A percentile compares a stretch with the other conserved stretches of the same genome.
Conservation (phyloP, 2,113 vertebrate genomes). For the Lagopus muta region DNA sequence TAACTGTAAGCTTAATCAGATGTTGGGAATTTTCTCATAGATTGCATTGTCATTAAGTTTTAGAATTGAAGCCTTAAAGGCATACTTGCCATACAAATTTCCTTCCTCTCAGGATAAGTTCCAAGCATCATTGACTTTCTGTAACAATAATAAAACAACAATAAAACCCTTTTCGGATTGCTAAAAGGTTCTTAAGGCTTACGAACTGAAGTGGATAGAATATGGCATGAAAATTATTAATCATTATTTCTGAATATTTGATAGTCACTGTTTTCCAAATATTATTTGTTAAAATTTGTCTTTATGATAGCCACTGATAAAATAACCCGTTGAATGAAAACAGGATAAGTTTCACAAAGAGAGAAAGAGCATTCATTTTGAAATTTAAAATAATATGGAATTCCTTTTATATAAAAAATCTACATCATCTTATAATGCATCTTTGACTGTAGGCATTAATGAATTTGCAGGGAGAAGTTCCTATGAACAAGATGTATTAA, state of each 20-base stretch:
- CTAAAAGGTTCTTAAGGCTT: background rate
- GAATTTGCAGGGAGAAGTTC: background rate
- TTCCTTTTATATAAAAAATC: background rate
- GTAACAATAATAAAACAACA: background rate
- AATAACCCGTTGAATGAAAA: background rate
- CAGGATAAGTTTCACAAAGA: background rate
- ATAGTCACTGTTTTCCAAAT: background rate
- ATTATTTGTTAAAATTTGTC: background rate
- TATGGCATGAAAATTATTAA: background rate
- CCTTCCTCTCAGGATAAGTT: background rate
- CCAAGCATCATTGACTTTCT: background rate
- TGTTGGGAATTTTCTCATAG: background rate
- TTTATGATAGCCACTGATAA: background rate
- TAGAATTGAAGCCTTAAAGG: background rate
- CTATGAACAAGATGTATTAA: background rate
- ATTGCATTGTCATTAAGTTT: background rate
- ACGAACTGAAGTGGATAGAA: background rate
- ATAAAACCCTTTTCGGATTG: background rate
- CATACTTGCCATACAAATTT: background rate
- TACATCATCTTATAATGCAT: background rate
- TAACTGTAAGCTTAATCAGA: background rate
- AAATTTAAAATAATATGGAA: background rate
- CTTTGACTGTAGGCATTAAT: accelerated
- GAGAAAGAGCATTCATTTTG: background rate
- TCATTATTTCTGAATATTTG: background rate